Evolutionary conservation across 2,888 invertebrate genomes (phyloP), one percentile per base, ranked within the genome.

Genomic region (Theodoxus fluviatilis): DNA sequence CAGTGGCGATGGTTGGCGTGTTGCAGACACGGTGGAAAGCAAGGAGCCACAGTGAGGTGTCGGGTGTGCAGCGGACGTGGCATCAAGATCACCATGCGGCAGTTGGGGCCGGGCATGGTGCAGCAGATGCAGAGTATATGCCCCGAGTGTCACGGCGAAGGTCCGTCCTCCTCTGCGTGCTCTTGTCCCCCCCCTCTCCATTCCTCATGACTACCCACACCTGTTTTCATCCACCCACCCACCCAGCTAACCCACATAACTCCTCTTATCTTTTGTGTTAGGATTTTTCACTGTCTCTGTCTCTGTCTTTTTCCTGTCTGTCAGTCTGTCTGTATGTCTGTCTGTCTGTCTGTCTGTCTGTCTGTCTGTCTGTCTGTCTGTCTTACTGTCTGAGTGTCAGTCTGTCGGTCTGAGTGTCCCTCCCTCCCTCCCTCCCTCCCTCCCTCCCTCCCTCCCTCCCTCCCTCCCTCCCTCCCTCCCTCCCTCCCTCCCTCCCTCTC

Each of bases 41-140:
- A 90, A 72, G 94, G 93, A 69, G 88, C 91, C 69, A 90, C 91
- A 52, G 83, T 84, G 66, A 80, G 84, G 74, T 95, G 95, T 87
- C 89, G 90, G 69, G 90, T 90, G 67, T 95, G 95, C 86, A 91
- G 91, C 81, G 95, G 95, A 38, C 91, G 91, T 79, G 94, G 94
- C 70, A 87, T 93, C 71, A 94, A 92, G 88, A 91, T 93, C 66
- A 90, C 91, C 74, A 91, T 92, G 82, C 90, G 93, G 78, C 93
- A 93, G 85, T 89, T 94, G 72, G 91, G 90, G 1, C 90, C 89
- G 86, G 95, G 89, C 47, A 89, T 89, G 89, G 85, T 89, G 25
- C 89, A 89, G 74, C 89, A 89, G 79, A 87, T 88, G 83, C 88
- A 88, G 78, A 81, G 84, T 40, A 83, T 85, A 33, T 89, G 89